These are phyloP conservation scores for Anguilla marmorata DNA, from an alignment of 2,797 vertebrate species.

Conservation along the genomic window DNA sequence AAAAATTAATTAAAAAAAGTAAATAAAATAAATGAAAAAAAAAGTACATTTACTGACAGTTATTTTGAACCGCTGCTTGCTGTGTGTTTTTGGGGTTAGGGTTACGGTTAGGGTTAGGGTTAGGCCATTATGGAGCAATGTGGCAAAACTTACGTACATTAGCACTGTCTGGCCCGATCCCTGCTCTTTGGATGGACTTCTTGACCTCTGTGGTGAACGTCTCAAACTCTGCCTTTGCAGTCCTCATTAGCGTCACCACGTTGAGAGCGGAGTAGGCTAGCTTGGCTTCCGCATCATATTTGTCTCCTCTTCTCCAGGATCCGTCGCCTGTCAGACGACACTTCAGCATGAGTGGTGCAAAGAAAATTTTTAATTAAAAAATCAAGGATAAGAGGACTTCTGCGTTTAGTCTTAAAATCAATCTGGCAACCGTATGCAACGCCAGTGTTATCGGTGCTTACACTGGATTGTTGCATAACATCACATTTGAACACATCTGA, in stretches of 20 bases:
- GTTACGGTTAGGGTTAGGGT: too few species aligned
- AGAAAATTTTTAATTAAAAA: background rate
- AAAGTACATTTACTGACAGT: background rate
- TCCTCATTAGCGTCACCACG: conserved; percentile 89
- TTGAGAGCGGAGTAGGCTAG: conserved; percentile 88
- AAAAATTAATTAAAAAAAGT: background rate
- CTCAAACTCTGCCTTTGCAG: conserved; percentile 92
- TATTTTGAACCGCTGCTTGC: background rate
- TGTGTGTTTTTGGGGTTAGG: background rate
- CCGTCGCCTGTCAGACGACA: conserved; percentile 81
- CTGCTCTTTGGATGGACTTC: conserved; percentile 75
- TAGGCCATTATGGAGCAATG: background rate
- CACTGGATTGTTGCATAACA: background rate
- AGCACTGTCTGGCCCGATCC: conserved; percentile 75
- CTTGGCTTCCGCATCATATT: conserved; percentile 85
- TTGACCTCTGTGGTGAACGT: conserved; percentile 92
- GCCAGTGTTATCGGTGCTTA: background rate
- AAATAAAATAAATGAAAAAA: background rate
- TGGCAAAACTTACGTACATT: conserved; percentile 79
- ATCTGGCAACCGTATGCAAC: background rate
- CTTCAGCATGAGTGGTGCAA: conserved; percentile 4
- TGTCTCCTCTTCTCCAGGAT: conserved; percentile 92
- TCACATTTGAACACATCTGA: background rate
- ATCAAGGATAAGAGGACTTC: background rate
- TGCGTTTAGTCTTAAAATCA: background rate